Conservation (phyloP, 2,113 vertebrate species). For the Hucho hucho region DNA sequence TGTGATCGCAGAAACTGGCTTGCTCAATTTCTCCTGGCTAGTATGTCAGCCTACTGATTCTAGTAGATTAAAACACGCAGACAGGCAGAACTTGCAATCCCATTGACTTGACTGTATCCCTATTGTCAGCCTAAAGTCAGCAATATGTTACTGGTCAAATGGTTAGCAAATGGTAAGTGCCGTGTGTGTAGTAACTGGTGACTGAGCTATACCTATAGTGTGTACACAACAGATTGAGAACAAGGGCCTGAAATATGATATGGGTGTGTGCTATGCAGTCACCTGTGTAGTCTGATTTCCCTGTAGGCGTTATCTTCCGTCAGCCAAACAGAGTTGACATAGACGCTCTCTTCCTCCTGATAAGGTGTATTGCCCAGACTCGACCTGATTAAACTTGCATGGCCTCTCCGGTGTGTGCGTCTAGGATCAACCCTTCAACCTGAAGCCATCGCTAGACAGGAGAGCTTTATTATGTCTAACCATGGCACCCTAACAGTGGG, state of each 20-base stretch:
- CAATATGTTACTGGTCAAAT: too few species aligned
- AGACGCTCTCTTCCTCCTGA: not conserved
- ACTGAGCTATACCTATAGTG: too few species aligned
- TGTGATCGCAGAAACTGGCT: not conserved
- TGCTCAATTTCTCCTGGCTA: not conserved
- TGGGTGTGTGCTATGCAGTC: too few species aligned
- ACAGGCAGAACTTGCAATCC: not conserved
- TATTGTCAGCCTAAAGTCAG: not conserved
- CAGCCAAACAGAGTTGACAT: not conserved
- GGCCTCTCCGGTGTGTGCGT: not conserved
- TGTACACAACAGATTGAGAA: too few species aligned
- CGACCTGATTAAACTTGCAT: constrained; percentile 7
- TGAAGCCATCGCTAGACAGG: not conserved
- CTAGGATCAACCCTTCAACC: not conserved
- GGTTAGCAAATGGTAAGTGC: too few species aligned
- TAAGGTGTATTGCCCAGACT: not conserved
- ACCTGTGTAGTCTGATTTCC: too few species aligned
- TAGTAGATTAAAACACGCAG: not conserved
- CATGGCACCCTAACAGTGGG: not conserved
- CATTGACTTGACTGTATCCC: not conserved
- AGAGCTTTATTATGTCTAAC: not conserved
- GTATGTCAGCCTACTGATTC: not conserved
- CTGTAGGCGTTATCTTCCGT: not conserved
- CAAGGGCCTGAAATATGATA: too few species aligned
- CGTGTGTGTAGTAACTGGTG: too few species aligned